Conservation (phyloP, 2,888 invertebrate species). For the Priocnemis perturbator region DNA sequence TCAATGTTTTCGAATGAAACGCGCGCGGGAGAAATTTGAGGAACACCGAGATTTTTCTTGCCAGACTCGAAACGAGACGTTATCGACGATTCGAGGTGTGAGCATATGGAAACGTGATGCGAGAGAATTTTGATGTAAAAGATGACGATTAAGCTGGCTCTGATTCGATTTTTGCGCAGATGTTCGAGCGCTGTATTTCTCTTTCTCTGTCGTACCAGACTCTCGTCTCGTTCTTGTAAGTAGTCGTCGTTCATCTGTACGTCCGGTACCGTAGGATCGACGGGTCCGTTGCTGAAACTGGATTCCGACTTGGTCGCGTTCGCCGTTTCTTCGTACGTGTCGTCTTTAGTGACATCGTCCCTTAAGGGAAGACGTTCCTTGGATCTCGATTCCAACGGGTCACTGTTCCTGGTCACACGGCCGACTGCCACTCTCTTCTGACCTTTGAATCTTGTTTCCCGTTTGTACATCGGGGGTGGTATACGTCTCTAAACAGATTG, state of each 20-base stretch:
- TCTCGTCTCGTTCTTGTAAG: conserved; percentile 54
- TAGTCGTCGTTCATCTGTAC: conserved; percentile 64
- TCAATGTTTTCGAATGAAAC: too few relatives aligned
- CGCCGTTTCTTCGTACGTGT: conserved; percentile 21
- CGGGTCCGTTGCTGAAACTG: conserved; percentile 48
- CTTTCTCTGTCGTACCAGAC: conserved; percentile 45
- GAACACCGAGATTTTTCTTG: too few relatives aligned
- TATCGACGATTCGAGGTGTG: too few relatives aligned
- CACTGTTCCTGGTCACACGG: conserved; percentile 58
- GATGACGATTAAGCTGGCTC: too few relatives aligned
- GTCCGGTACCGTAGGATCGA: conserved; percentile 66
- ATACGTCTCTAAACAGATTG: conserved; percentile 55
- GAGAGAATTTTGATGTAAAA: too few relatives aligned
- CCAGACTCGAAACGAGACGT: too few relatives aligned
- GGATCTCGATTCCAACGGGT: conserved; percentile 44
- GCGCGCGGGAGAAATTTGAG: too few relatives aligned
- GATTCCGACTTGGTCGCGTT: conserved; percentile 24
- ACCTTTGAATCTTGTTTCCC: conserved; percentile 75
- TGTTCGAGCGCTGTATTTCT: too few relatives aligned
- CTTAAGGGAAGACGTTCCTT: conserved; percentile 43
- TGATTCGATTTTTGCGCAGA: too few relatives aligned
- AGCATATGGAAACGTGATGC: too few relatives aligned
- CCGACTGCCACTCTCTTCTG: conserved; percentile 75
- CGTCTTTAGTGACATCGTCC: conserved; percentile 42
- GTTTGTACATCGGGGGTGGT: conserved; percentile 69